Evolutionary conservation across 2,888 invertebrate species (phyloP), one percentile per base, ranked within the genome.

Genomic region (Pomacea canaliculata): DNA sequence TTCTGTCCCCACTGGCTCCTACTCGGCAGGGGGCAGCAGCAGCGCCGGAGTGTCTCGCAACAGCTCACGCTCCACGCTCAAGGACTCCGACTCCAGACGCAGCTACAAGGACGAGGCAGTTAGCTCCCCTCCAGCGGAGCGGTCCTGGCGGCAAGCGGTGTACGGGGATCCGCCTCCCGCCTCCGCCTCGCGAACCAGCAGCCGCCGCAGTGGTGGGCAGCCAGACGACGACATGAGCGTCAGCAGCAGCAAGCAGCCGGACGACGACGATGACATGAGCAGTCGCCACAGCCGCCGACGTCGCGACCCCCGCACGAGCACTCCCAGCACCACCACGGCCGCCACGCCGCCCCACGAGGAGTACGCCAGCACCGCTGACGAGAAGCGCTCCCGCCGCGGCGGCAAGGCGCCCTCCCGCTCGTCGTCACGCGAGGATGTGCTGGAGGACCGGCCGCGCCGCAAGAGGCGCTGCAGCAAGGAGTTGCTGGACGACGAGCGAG

Each of bases 71-170:
- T 66, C 81, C 73, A 80, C 80, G 68, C 76, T 75, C 27, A 80
- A 76, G 71, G 79, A 72, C 48, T 66, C 81, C 76, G 72, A 82
- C 73, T 56, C 78, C 71, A 56, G 83, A 73, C 62, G 80, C 76
- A 65, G 76, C 71, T 81, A 82, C 65, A 76, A 78, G 59, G 81
- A 83, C 67, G 85, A 85, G n/a, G 78, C 75, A 46, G 73, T 85
- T 19, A 76, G 79, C 66, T 85, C 86, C 56, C 83, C 85, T 9
- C 86, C 86, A 7, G 82, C 82, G 23, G 86, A 88, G 75, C 84
- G 82, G 71, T 83, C 84, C 7, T 87, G 87, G 88, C 80, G 87
- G 19, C 84, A 87, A 70, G 82, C 85, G 7, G 88, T 87, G 16
- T 87, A 87, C 78, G 88, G 86, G 13, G 86, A 87, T 18, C 78